Conservation (phyloP, 2,797 vertebrate species). For the Siniperca obscura region DNA sequence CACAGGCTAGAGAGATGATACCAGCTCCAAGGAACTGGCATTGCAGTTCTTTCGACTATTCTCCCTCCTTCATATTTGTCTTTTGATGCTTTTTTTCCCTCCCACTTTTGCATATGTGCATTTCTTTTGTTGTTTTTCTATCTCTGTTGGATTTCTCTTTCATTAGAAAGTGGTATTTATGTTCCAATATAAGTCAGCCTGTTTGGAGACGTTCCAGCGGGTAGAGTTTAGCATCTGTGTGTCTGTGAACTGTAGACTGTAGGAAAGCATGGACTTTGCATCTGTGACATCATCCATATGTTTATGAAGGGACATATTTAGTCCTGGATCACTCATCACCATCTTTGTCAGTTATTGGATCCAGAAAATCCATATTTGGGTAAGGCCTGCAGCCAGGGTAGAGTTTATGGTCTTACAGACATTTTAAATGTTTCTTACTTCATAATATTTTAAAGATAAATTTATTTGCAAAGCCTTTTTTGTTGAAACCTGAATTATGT, state of each 20-base stretch:
- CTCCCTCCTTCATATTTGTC: conserved; percentile 27
- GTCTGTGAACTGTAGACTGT: conserved; percentile 1
- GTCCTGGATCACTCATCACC: background rate
- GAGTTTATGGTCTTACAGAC: background rate
- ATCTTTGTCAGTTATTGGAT: conserved; percentile 2
- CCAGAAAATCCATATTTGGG: conserved; percentile 6
- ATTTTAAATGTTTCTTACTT: background rate
- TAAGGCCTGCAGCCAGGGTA: background rate
- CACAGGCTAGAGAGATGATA: conserved; percentile 63
- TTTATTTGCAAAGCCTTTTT: background rate
- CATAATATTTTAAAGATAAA: background rate
- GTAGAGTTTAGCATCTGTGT: conserved; percentile 12
- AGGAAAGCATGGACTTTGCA: conserved; percentile 1
- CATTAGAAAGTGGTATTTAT: conserved; percentile 44
- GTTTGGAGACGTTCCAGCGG: conserved; percentile 34
- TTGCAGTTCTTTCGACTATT: conserved; percentile 17
- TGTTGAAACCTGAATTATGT: background rate
- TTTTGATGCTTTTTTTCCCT: background rate
- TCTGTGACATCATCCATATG: conserved; percentile 5
- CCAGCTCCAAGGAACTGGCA: conserved; percentile 45
- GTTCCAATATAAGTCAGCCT: conserved; percentile 4
- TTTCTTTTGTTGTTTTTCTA: conserved; percentile 44
- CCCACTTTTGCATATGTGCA: conserved; percentile 16
- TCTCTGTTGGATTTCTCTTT: conserved; percentile 37
- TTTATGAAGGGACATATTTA: conserved; percentile 6